phyloP scores from a whole-genome alignment of 2,888 invertebrate genomes.

The Rhingia rostrata region DNA sequence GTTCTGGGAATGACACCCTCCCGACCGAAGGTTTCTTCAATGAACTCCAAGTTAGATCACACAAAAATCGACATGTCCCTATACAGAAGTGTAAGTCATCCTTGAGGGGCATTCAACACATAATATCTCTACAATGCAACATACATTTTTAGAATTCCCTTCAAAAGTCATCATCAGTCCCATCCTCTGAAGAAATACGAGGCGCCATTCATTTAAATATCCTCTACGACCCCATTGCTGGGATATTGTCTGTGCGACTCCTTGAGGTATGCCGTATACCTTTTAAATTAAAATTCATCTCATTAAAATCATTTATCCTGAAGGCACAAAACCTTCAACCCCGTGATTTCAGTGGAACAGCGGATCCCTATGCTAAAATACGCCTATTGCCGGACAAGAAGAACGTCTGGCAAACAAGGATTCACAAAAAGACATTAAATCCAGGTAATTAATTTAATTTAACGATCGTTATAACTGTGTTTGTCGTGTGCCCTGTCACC shows the following conservation, averaged over 20 bases:
- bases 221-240: conserved; percentile 86
- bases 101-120: background rate
- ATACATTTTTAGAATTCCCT: conserved; percentile 77
- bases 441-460: conserved; percentile 83
- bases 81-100: conserved; percentile 84
- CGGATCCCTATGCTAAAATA: conserved; percentile 88
- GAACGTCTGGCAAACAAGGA: conserved; percentile 86
- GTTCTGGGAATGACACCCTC: conserved; percentile 84
- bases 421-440: conserved; percentile 86
- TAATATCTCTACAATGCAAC: background rate
- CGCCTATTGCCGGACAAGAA: conserved; percentile 86
- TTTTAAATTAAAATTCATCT: background rate
- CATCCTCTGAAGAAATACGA: conserved; percentile 83
- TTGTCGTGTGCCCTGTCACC: conserved; percentile 10
- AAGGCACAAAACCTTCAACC: conserved; percentile 85
- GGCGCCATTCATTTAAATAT: conserved; percentile 87
- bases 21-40: conserved; percentile 84
- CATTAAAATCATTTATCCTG: background rate
- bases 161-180: conserved; percentile 80
- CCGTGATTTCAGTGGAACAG: conserved; percentile 85
- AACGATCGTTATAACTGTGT: conserved; percentile 4
- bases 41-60: conserved; percentile 87
- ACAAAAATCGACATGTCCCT: conserved; percentile 85
- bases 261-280: conserved; percentile 84
- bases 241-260: conserved; percentile 86